Conservation (phyloP, 2,113 vertebrate genomes). For the Urocitellus parryii region DNA sequence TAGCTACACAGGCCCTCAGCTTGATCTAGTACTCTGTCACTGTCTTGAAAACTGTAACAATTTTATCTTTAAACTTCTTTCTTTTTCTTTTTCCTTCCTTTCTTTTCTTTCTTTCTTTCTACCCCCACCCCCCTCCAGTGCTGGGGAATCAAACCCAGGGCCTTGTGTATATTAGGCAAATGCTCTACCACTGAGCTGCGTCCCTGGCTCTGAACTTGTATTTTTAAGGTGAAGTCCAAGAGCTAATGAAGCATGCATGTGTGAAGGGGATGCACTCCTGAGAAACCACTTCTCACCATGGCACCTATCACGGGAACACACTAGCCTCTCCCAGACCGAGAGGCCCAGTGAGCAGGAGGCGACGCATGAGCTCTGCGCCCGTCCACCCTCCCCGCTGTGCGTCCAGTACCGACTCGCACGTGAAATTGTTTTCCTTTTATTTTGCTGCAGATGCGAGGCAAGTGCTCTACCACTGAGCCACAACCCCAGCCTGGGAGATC, state of each 20-base stretch:
- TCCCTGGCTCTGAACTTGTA: neutral
- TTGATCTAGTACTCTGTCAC: neutral
- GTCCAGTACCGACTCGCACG: rapidly evolving
- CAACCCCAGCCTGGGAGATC: neutral
- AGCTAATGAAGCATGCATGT: too few relatives aligned
- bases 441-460: neutral
- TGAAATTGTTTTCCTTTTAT: neutral
- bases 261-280: neutral
- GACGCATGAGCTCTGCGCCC: neutral
- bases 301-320: neutral
- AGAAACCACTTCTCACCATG: neutral
- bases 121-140: too few relatives aligned
- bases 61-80: neutral
- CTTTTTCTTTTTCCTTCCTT: too few relatives aligned
- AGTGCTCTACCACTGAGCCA: neutral
- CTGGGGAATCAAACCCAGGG: neutral
- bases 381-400: neutral
- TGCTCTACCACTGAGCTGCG: neutral
- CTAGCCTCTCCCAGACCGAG: neutral
- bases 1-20: neutral
- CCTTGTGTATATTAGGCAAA: neutral
- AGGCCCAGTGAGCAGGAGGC: neutral
- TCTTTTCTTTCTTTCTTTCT: too few relatives aligned
- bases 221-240: neutral
- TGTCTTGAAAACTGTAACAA: neutral